phyloP scores from a whole-genome alignment of 2,113 vertebrate species.

The Rhinogobius similis region DNA sequence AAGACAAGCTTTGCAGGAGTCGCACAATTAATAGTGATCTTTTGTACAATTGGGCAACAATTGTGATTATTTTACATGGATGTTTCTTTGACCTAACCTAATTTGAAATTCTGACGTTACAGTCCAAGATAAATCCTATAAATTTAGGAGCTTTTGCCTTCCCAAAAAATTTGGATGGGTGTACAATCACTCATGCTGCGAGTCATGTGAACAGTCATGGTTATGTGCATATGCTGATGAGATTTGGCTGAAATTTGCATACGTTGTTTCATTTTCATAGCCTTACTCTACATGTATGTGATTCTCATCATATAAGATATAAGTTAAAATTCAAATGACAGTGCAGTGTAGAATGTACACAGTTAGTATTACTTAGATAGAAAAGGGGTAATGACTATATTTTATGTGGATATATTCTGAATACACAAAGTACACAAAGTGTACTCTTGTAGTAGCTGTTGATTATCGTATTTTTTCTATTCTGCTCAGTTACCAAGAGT shows the following conservation, averaged over 20 bases:
- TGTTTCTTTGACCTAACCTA: neutral
- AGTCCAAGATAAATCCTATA: neutral
- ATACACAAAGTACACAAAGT: neutral
- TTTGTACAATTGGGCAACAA: neutral
- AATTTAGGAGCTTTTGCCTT: neutral
- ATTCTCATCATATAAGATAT: neutral
- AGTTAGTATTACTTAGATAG: neutral
- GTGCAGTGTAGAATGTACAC: neutral
- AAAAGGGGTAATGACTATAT: neutral
- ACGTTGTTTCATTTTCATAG: constrained; percentile 26
- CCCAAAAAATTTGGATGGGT: neutral
- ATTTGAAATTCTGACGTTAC: neutral
- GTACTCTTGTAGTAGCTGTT: neutral
- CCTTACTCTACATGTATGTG: neutral
- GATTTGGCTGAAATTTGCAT: constrained; percentile 20
- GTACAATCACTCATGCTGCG: constrained; percentile 4
- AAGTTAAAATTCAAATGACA: neutral
- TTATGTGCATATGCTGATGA: neutral
- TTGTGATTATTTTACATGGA: neutral
- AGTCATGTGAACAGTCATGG: constrained; percentile 18
- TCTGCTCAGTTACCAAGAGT: constrained; percentile 33
- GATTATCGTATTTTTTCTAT: constrained; percentile 2
- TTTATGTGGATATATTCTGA: neutral
- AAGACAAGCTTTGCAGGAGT: too few species aligned
- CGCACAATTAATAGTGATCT: neutral